A percentile compares a stretch with the other conserved stretches of the same genome.
Evolutionary conservation across 1,140 invertebrate genomes (phyloP).

Genomic region (Patella vulgata): DNA sequence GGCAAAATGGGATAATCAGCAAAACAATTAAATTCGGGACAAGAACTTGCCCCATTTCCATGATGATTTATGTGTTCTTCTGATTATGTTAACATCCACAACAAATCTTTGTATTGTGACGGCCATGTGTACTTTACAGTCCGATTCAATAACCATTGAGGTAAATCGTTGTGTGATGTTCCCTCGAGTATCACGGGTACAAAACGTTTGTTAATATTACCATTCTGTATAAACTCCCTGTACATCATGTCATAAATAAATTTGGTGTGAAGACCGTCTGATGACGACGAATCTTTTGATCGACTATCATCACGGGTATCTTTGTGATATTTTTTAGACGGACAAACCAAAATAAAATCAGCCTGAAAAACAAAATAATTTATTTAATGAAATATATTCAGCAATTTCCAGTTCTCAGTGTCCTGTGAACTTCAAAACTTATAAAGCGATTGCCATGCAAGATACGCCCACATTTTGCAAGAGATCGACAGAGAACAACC

Average conservation of each 20-base stretch:
- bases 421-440: no score
- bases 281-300: neutral
- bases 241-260: slow-evolving; percentile 45
- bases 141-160: slow-evolving; percentile 31
- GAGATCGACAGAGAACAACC: no score
- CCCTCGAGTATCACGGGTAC: slow-evolving; percentile 39
- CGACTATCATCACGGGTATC: slow-evolving; percentile 33
- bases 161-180: slow-evolving; percentile 14
- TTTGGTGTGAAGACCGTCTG: slow-evolving; percentile 28
- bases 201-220: slow-evolving; percentile 20
- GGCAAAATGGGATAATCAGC: no score
- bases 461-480: no score
- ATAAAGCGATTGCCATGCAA: no score
- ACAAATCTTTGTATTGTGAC: slow-evolving; percentile 40
- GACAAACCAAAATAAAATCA: slow-evolving; percentile 47
- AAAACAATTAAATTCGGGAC: no score
- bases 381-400: no score
- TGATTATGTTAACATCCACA: slow-evolving; percentile 45
- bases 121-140: slow-evolving; percentile 39
- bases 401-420: no score
- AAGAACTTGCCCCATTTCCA: no score
- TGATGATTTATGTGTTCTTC: slow-evolving; percentile 30
- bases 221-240: slow-evolving; percentile 19
- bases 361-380: slow-evolving; percentile 34
- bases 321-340: slow-evolving; percentile 35